These are phyloP conservation scores for Acromyrmex charruanus DNA, from an alignment of 1,140 invertebrate genomes.

Conservation along the genomic window DNA sequence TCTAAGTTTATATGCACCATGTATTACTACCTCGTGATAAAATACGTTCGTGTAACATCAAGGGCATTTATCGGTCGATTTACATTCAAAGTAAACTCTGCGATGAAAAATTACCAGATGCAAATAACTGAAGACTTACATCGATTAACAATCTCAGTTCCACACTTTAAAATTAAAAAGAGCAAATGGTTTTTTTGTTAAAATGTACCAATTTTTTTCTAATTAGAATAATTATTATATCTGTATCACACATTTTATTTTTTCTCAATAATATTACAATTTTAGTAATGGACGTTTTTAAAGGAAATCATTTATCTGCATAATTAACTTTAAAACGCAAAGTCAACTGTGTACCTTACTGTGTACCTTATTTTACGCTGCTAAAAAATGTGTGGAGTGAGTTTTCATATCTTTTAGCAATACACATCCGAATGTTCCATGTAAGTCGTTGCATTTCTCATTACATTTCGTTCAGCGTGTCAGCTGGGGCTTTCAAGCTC, in stretches of 20 bases:
- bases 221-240: neutral
- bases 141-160: neutral
- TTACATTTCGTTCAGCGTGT: conserved; percentile 38
- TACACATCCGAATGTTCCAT: neutral
- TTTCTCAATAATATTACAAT: neutral
- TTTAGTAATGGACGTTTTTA: neutral
- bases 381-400: neutral
- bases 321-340: neutral
- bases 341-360: neutral
- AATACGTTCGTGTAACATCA: conserved; percentile 15
- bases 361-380: neutral
- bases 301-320: neutral
- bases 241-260: neutral
- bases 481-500: conserved; percentile 38
- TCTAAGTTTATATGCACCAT: conserved; percentile 24
- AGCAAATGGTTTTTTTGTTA: neutral
- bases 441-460: conserved; percentile 10
- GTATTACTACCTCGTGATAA: conserved; percentile 30
- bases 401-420: conserved; percentile 20
- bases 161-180: neutral
- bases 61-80: conserved; percentile 15
- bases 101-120: neutral
- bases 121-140: neutral
- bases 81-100: neutral
- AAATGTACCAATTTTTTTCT: neutral